These are phyloP conservation scores for Nipponacmea schrenckii DNA, from an alignment of 2,888 invertebrate genomes.

Conservation along the genomic window DNA sequence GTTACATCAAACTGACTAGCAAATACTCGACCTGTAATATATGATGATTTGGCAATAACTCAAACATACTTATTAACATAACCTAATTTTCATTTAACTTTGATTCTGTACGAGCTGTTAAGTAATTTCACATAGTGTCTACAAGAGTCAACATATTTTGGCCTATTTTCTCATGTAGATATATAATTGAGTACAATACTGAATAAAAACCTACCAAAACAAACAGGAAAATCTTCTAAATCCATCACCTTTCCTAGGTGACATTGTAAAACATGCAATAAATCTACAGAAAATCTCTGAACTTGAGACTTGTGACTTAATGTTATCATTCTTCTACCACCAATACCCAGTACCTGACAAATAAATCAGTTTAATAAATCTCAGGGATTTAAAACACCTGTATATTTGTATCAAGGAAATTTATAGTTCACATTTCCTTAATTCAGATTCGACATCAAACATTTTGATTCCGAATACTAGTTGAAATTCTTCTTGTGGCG, in stretches of 20 bases:
- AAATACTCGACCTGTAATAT: slow-evolving; percentile 68
- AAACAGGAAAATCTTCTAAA: slow-evolving; percentile 78
- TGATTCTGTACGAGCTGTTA: no score
- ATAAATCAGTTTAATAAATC: background rate
- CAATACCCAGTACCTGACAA: slow-evolving; percentile 86
- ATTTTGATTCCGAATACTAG: no score
- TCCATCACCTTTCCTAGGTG: slow-evolving; percentile 80
- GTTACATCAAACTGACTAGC: slow-evolving; percentile 77
- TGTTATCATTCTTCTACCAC: slow-evolving; percentile 86
- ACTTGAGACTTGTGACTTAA: slow-evolving; percentile 86
- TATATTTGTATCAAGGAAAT: no score
- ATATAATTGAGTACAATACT: background rate
- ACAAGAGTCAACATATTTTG: background rate
- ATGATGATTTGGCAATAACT: background rate
- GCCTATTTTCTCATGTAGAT: background rate
- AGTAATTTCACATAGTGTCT: background rate
- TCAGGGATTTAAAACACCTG: no score
- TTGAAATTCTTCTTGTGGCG: no score
- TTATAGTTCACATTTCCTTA: no score
- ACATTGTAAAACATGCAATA: slow-evolving; percentile 85
- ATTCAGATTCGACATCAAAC: no score
- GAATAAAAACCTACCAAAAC: slow-evolving; percentile 71
- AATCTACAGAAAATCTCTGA: slow-evolving; percentile 85
- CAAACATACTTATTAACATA: no score
- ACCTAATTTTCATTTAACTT: no score